Conservation (phyloP, 2,888 invertebrate species). For the Chesias legatella region DNA sequence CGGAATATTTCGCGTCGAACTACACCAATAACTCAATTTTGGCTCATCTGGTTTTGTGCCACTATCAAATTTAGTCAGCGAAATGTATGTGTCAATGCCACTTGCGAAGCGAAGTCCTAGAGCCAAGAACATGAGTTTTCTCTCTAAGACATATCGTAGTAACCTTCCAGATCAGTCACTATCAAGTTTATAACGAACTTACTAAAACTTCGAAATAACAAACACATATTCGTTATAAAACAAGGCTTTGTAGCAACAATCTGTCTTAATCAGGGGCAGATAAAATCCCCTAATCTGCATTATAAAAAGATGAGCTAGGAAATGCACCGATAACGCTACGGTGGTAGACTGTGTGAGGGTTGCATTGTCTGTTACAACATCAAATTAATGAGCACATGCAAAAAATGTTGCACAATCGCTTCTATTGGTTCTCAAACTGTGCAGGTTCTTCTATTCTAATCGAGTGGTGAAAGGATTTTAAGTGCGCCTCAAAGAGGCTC, state of each 20-base stretch:
- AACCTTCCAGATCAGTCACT: too few relatives aligned
- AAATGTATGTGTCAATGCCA: too few relatives aligned
- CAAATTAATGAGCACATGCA: slow-evolving; percentile 75
- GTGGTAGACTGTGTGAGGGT: slow-evolving; percentile 54
- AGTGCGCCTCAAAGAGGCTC: too few relatives aligned
- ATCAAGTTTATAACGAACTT: too few relatives aligned
- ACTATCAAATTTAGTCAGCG: too few relatives aligned
- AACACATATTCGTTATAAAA: slow-evolving; percentile 7
- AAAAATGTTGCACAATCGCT: slow-evolving; percentile 75
- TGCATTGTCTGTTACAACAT: slow-evolving; percentile 71
- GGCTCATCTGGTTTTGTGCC: too few relatives aligned
- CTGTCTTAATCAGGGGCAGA: slow-evolving; percentile 61
- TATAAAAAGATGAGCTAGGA: slow-evolving; percentile 73
- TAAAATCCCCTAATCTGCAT: slow-evolving; percentile 74
- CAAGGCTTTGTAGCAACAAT: slow-evolving; percentile 32
- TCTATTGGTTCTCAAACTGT: slow-evolving; percentile 53
- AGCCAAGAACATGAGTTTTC: too few relatives aligned
- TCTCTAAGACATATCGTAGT: too few relatives aligned
- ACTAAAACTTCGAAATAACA: slow-evolving; percentile 24
- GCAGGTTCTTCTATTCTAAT: slow-evolving; percentile 19
- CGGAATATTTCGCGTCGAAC: too few relatives aligned
- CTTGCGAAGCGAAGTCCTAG: too few relatives aligned
- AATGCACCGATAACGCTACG: slow-evolving; percentile 68
- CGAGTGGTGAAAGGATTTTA: too few relatives aligned
- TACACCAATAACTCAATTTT: too few relatives aligned